Evolutionary conservation across 2,888 invertebrate species (phyloP).

Genomic region (Coenonympha glycerion): DNA sequence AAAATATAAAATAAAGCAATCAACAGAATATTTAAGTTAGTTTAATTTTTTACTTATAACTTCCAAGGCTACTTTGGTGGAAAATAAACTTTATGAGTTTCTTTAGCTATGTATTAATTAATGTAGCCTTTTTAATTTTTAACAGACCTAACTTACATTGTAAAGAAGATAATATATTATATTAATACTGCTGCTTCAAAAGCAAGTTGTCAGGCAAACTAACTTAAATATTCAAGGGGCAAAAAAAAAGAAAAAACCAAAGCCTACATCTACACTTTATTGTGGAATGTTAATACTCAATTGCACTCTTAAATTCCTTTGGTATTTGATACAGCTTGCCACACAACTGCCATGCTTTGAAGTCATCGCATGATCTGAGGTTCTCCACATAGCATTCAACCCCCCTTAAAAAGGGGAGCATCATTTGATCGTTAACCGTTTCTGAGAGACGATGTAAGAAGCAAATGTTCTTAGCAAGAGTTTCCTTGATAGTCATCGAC

Average conservation of each 20-base stretch:
- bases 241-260: slow-evolving; percentile 30
- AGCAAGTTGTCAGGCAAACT: too few relatives aligned
- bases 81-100: too few relatives aligned
- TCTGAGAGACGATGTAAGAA: slow-evolving; percentile 65
- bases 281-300: slow-evolving; percentile 65
- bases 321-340: slow-evolving; percentile 62
- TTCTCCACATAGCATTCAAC: slow-evolving; percentile 64
- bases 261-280: slow-evolving; percentile 41
- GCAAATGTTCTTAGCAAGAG: slow-evolving; percentile 61
- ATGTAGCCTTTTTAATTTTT: too few relatives aligned
- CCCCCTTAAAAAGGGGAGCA: slow-evolving; percentile 62
- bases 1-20: not conserved
- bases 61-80: too few relatives aligned
- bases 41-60: too few relatives aligned
- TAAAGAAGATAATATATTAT: too few relatives aligned
- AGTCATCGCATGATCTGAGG: slow-evolving; percentile 62
- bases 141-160: too few relatives aligned
- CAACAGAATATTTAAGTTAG: too few relatives aligned
- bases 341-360: slow-evolving; percentile 67
- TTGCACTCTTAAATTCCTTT: slow-evolving; percentile 66
- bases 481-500: slow-evolving; percentile 55
- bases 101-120: too few relatives aligned
- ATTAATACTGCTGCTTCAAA: too few relatives aligned
- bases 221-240: slow-evolving; percentile 2
- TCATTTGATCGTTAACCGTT: slow-evolving; percentile 63